Conservation (phyloP, 1,140 invertebrate genomes). For the Drosophila murphyi region DNA sequence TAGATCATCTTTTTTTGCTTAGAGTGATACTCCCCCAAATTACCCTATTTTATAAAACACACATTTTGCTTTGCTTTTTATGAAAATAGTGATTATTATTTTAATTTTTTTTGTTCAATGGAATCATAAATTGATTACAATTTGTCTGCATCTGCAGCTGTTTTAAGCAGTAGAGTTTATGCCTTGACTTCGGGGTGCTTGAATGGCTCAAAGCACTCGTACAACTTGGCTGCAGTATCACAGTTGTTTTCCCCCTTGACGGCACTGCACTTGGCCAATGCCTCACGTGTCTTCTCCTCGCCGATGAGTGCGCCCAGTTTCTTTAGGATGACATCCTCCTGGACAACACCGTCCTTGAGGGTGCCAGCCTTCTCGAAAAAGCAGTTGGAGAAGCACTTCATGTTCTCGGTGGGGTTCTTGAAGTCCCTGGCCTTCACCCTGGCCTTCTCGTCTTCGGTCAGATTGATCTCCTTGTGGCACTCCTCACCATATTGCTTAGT, state of each 20-base stretch:
- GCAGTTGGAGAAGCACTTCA: constrained; percentile 75
- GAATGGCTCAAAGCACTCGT: constrained; percentile 64
- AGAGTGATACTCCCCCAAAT: not conserved
- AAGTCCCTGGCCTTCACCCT: constrained; percentile 71
- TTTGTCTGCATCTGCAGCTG: constrained; percentile 27
- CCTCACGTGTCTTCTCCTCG: constrained; percentile 68
- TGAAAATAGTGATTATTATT: constrained; percentile 56
- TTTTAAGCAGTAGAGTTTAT: constrained; percentile 27
- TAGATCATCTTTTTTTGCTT: too few species aligned
- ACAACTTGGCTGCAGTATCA: constrained; percentile 61
- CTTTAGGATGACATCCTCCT: constrained; percentile 50
- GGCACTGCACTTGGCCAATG: constrained; percentile 54
- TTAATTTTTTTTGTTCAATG: constrained; percentile 4
- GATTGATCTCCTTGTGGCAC: constrained; percentile 53
- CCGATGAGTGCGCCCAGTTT: constrained; percentile 62
- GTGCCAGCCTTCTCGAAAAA: constrained; percentile 71
- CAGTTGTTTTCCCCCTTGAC: constrained; percentile 68
- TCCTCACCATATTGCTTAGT: constrained; percentile 63
- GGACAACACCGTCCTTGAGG: constrained; percentile 53
- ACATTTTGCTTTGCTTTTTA: constrained; percentile 40
- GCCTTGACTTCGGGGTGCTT: constrained; percentile 49
- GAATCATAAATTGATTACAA: constrained; percentile 61
- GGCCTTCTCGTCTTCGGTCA: constrained; percentile 62
- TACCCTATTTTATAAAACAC: not conserved
- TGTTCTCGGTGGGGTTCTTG: constrained; percentile 66